Percentiles rank a stretch among this genome's conserved stretches.
These are phyloP conservation scores for Nerophis ophidion DNA, from an alignment of 2,113 vertebrate species.

Conservation along the genomic window DNA sequence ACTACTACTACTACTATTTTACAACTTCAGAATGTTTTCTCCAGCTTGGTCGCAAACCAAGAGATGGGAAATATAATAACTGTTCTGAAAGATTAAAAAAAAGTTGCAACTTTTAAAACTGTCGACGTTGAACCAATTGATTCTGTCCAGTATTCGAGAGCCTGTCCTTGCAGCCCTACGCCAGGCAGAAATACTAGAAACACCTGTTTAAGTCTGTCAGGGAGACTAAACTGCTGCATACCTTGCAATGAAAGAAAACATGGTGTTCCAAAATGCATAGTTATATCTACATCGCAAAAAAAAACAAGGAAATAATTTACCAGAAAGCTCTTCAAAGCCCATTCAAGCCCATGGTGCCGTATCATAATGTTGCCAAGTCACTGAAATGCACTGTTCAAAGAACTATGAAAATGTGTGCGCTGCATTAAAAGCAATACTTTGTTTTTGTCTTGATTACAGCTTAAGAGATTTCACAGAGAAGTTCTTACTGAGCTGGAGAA, in stretches of 20 bases:
- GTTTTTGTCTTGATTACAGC: slow-evolving; percentile 68
- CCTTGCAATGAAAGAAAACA: neutral
- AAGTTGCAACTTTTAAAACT: neutral
- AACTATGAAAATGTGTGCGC: neutral
- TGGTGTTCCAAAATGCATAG: neutral
- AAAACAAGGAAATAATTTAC: slow-evolving; percentile 55
- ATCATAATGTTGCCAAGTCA: slow-evolving; percentile 12
- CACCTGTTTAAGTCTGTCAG: neutral
- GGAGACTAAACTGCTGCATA: neutral
- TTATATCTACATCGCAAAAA: neutral
- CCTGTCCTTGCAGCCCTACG: neutral
- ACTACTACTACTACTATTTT: neutral
- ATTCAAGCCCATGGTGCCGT: slow-evolving; percentile 5
- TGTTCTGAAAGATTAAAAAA: neutral
- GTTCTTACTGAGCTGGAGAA: slow-evolving; percentile 89
- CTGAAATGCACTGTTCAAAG: slow-evolving; percentile 1
- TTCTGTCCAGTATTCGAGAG: no score
- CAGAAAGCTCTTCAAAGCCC: slow-evolving; percentile 36
- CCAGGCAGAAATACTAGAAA: slow-evolving; percentile 19
- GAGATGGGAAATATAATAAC: slow-evolving; percentile 8
- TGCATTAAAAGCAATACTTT: slow-evolving; percentile 7
- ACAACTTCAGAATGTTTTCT: neutral
- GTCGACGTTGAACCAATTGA: no score
- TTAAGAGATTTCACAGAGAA: slow-evolving; percentile 89
- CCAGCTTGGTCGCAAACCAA: neutral